Percentiles rank a stretch among this genome's conserved stretches.
Evolutionary conservation across 2,113 vertebrate genomes (phyloP).

Genomic region (Poeciliopsis turrubarensis): DNA sequence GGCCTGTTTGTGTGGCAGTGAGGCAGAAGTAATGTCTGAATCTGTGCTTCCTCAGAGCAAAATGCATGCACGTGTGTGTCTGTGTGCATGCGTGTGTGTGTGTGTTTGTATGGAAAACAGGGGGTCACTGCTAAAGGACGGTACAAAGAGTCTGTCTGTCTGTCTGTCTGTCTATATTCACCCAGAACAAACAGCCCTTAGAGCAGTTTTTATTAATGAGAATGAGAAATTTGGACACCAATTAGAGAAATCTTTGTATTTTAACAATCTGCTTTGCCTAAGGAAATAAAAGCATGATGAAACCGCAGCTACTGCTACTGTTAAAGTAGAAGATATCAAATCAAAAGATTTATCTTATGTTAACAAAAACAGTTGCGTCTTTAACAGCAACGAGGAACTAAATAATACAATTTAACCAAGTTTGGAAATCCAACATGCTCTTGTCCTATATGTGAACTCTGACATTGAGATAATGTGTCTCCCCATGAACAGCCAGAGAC

Average conservation of each 20-base stretch:
- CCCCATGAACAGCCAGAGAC: neutral
- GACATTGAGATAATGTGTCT: neutral
- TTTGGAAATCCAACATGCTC: no score
- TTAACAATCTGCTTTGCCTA: neutral
- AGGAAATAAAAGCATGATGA: constrained; percentile 5
- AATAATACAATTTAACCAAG: neutral
- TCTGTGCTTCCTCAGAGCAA: constrained; percentile 69
- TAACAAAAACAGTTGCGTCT: neutral
- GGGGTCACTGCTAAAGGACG: constrained; percentile 64
- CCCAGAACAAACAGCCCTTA: constrained; percentile 33
- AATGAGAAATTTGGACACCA: neutral
- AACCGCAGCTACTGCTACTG: neutral
- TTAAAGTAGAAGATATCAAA: neutral
- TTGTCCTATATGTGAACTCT: neutral
- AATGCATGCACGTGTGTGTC: constrained; percentile 35
- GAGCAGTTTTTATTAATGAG: neutral
- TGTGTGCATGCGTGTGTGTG: constrained; percentile 17
- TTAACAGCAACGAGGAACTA: neutral
- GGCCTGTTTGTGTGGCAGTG: constrained; percentile 74
- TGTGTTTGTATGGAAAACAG: constrained; percentile 23
- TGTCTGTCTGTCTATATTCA: constrained; percentile 42
- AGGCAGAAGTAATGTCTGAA: constrained; percentile 73
- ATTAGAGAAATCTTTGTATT: neutral
- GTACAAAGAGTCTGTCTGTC: constrained; percentile 50
- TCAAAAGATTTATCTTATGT: neutral